Evolutionary conservation across 1,140 invertebrate genomes (phyloP).

Genomic region (Venturia canescens): DNA sequence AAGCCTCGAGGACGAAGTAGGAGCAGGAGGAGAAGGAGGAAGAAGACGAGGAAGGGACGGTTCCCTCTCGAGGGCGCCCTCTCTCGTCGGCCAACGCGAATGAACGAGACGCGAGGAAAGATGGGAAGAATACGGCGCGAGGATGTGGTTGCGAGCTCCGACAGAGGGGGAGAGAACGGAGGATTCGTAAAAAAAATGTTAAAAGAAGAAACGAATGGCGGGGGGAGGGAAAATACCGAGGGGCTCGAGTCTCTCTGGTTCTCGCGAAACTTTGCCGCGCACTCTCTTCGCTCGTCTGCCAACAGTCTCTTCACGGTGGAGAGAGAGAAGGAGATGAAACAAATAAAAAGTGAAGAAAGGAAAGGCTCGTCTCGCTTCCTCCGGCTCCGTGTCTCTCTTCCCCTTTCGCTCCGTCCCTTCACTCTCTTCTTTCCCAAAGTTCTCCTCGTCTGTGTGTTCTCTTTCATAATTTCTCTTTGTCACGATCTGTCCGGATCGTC

Average conservation of each 20-base stretch:
- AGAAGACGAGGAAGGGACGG: slow-evolving; percentile 9
- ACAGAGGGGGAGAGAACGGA: background rate
- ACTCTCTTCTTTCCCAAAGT: background rate
- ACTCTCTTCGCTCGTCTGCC: slow-evolving; percentile 1
- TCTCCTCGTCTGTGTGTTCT: slow-evolving; percentile 12
- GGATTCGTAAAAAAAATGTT: slow-evolving; percentile 10
- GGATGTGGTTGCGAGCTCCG: slow-evolving; percentile 31
- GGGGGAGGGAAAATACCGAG: slow-evolving; percentile 38
- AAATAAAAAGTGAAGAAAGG: background rate
- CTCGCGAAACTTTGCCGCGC: background rate
- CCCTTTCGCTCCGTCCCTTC: background rate
- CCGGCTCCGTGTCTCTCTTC: slow-evolving; percentile 23
- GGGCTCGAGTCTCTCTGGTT: slow-evolving; percentile 22
- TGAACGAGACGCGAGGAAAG: slow-evolving; percentile 37
- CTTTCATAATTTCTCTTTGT: slow-evolving; percentile 57
- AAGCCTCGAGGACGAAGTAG: slow-evolving; percentile 27
- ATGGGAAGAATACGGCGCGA: slow-evolving; percentile 54
- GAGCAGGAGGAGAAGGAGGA: slow-evolving; percentile 2
- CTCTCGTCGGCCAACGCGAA: slow-evolving; percentile 27
- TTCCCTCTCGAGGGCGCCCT: background rate
- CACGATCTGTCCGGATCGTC: slow-evolving; percentile 55
- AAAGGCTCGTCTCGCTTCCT: slow-evolving; percentile 1
- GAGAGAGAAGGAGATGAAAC: background rate
- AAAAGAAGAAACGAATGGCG: background rate
- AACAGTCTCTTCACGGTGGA: background rate